Conservation (phyloP, 2,888 invertebrate species). For the Drosophila mercatorum region DNA sequence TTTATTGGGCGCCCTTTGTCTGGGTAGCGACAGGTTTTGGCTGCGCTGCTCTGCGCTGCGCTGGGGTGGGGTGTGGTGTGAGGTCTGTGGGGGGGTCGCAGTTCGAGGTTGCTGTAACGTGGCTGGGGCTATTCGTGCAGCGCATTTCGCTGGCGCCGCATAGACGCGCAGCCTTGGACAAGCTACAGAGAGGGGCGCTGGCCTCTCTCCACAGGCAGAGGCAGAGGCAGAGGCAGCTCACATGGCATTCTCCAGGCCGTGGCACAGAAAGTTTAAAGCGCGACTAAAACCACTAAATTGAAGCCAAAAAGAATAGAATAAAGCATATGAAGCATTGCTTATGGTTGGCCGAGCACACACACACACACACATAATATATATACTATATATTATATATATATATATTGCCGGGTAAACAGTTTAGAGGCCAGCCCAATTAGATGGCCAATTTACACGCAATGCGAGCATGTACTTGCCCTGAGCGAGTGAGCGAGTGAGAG, state of each 20-base stretch:
- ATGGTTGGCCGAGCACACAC: neutral
- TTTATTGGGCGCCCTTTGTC: constrained; percentile 74
- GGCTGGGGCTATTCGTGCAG: constrained; percentile 70
- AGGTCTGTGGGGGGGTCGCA: neutral
- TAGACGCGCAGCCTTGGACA: constrained; percentile 73
- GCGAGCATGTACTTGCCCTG: constrained; percentile 9
- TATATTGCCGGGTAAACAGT: constrained; percentile 30
- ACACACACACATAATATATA: constrained; percentile 1
- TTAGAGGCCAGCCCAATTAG: constrained; percentile 40
- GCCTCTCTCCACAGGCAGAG: neutral
- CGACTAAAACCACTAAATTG: constrained; percentile 16
- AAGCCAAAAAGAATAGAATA: constrained; percentile 6
- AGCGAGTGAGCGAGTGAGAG: no score
- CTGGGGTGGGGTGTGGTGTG: neutral
- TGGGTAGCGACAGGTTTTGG: constrained; percentile 30
- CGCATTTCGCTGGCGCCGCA: constrained; percentile 74
- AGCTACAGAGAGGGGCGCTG: neutral
- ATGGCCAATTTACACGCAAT: constrained; percentile 54
- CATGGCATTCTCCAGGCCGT: neutral
- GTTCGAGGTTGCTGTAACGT: constrained; percentile 52
- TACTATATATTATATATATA: constrained; percentile 2
- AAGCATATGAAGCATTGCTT: neutral
- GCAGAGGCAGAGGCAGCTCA: neutral
- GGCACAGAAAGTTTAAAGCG: constrained; percentile 58
- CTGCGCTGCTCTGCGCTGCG: neutral